phyloP scores from a whole-genome alignment of 1,140 invertebrate species.

The Dendrolimus punctatus region DNA sequence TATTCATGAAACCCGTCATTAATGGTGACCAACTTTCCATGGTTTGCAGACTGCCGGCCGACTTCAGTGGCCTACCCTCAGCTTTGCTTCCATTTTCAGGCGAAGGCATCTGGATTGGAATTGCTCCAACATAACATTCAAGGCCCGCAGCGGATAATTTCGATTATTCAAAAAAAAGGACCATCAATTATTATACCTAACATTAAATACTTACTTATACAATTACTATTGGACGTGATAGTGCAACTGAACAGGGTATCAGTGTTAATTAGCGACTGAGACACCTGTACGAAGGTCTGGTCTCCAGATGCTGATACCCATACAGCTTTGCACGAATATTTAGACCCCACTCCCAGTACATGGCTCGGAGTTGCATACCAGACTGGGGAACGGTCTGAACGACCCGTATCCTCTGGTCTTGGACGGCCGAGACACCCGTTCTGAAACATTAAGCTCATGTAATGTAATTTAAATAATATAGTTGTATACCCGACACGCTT shows the following conservation, averaged over 20 bases:
- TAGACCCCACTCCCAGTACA: conserved; percentile 85
- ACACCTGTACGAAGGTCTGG: conserved; percentile 95
- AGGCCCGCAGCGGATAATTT: too few relatives aligned
- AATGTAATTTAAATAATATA: not conserved
- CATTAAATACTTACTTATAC: conserved; percentile 77
- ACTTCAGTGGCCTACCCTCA: too few relatives aligned
- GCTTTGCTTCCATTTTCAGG: too few relatives aligned
- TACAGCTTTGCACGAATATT: conserved; percentile 86
- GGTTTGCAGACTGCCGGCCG: too few relatives aligned
- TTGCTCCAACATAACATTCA: too few relatives aligned
- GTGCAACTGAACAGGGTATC: conserved; percentile 88
- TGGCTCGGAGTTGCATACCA: conserved; percentile 89
- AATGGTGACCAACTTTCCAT: too few relatives aligned
- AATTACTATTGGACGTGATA: conserved; percentile 90
- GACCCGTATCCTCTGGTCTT: conserved; percentile 31
- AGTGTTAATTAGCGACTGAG: conserved; percentile 93
- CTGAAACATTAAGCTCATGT: conserved; percentile 49
- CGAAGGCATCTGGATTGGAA: too few relatives aligned
- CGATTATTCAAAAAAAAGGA: too few relatives aligned
- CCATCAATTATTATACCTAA: not conserved
- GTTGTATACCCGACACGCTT: too few relatives aligned
- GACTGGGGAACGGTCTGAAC: conserved; percentile 36
- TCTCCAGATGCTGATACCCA: conserved; percentile 96
- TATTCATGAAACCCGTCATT: too few relatives aligned
- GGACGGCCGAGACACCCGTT: conserved; percentile 92